Conservation (phyloP, 53 echinoderm and acorn worm species). For the Apostichopus leukothele region DNA sequence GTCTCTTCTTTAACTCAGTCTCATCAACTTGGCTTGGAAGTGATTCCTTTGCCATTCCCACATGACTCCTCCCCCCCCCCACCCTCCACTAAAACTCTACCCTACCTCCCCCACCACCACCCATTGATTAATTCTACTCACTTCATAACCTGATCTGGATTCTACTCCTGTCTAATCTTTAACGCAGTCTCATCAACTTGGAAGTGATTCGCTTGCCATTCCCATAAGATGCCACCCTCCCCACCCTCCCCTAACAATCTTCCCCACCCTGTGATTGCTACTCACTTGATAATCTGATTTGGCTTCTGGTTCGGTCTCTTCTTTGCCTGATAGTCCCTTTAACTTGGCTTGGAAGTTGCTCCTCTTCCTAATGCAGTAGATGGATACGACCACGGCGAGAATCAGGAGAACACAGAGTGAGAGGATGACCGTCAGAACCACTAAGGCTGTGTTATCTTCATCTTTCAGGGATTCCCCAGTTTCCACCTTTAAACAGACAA, state of each 20-base stretch:
- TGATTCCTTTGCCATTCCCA: background rate
- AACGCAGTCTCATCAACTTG: too few species aligned
- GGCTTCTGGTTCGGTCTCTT: constrained; percentile 73
- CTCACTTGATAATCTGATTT: constrained; percentile 97
- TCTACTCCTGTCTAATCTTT: too few species aligned
- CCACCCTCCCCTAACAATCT: background rate
- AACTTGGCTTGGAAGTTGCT: constrained; percentile 82
- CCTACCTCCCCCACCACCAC: too few species aligned
- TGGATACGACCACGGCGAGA: constrained; percentile 77
- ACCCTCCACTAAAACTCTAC: too few species aligned
- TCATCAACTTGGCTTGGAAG: too few species aligned
- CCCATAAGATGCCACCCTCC: background rate
- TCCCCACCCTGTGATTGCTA: background rate
- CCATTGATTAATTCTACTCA: too few species aligned
- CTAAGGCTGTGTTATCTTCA: constrained; percentile 77
- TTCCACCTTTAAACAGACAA: constrained; percentile 55
- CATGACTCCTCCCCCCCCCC: background rate
- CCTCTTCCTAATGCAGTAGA: constrained; percentile 86
- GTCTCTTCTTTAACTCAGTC: too few species aligned
- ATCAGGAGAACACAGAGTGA: constrained; percentile 86
- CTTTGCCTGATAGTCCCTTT: constrained; percentile 70
- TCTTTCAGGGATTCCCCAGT: constrained; percentile 62
- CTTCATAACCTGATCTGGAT: too few species aligned
- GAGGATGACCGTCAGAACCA: constrained; percentile 89
- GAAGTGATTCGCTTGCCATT: background rate